Conservation (phyloP, 2,888 invertebrate genomes). For the Crossocerus cetratus region DNA sequence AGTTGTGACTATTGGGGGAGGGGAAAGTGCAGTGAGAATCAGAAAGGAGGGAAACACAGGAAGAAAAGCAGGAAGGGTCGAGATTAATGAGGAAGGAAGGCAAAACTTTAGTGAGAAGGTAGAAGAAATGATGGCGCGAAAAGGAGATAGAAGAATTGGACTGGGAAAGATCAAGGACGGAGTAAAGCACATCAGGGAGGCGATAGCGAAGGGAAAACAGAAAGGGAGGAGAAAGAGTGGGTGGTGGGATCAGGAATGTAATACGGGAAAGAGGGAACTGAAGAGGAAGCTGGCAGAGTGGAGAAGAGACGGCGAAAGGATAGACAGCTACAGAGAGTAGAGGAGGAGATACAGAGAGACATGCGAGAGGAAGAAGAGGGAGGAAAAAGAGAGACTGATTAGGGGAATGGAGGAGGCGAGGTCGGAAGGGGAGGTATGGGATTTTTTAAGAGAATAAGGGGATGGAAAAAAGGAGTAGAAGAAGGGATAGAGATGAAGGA, state of each 20-base stretch:
- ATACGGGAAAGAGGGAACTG: not conserved
- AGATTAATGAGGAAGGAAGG: conserved; percentile 7
- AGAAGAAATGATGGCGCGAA: not conserved
- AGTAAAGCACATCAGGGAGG: not conserved
- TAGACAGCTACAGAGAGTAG: not conserved
- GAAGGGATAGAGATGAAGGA: not conserved
- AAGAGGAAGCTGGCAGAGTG: not conserved
- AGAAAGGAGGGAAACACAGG: not conserved
- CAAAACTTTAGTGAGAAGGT: not conserved
- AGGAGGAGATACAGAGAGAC: not conserved
- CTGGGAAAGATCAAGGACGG: not conserved
- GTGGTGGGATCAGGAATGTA: not conserved
- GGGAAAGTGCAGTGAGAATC: not conserved
- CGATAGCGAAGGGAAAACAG: not conserved
- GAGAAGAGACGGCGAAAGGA: not conserved
- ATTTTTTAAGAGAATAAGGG: not conserved
- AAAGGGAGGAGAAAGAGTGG: not conserved
- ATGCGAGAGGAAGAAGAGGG: not conserved
- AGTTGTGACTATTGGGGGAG: not conserved
- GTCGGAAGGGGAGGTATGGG: not conserved
- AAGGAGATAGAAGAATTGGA: not conserved
- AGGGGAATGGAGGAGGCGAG: not conserved
- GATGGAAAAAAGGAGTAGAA: not conserved
- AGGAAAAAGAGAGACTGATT: not conserved
- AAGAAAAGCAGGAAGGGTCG: too few species aligned